Evolutionary conservation across 2,888 invertebrate genomes (phyloP), one percentile per base, ranked within the genome.

Genomic region (Amphipyra tragopoginis): DNA sequence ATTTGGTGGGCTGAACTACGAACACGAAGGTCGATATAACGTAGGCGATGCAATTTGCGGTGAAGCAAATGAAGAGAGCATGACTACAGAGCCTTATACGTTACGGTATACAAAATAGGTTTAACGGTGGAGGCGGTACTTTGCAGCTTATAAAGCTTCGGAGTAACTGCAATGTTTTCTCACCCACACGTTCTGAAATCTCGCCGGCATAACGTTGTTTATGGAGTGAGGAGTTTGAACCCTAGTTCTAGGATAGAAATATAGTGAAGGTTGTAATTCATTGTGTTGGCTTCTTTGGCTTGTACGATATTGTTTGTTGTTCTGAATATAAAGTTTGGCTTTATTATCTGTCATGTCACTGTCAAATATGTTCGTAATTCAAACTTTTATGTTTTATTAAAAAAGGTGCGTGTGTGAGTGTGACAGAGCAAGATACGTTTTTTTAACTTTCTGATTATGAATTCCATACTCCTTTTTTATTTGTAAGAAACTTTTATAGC

Each of bases 61-160:
- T 10, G n/a, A 43, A 5, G 33, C 14, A 43, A 56, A 56, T 34
- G 38, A 38, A 36, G 36, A 10, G 47, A 21, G 42, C 42, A 47
- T 38, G 10, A 33, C 29, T 33, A 10, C 29, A 10, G 34, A 8
- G 5, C 36, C 10, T 36, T 1, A 47, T 40, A 38, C 2, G 21
- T 38, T 33, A 48, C 47, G 29, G 38, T 43, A 39, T 14, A 15
- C 14, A 13, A 42, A 39, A 45, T 43, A 49, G 48, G 43, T 65
- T 39, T n/a, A 14, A 14, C 29, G 29, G 7, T 29, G 63, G 65
- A 44, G 57, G 57, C 3, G 43, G 26, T 26, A 29, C 29, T 29
- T 7, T 14, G n/a, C 21, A 44, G 29, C 40, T 39, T 48, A 34
- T 66, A 49, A 39, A 57, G n/a, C 21, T 6, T 15, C n/a, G 47